phyloP scores from a whole-genome alignment of 2,888 invertebrate species.

The Nemurella pictetii region DNA sequence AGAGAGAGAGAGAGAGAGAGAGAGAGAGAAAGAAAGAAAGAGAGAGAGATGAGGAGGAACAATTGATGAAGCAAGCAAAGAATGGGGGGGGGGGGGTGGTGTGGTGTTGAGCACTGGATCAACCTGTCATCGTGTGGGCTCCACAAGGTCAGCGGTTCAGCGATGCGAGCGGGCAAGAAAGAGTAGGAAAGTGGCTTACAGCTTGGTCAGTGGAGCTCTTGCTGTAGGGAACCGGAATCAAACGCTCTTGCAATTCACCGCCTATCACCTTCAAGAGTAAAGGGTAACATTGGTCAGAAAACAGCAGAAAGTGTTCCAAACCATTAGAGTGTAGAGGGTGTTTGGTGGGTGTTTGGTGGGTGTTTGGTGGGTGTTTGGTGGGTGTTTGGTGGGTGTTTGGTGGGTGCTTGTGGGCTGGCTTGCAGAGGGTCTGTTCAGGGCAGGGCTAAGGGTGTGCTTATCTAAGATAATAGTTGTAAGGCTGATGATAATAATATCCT shows the following conservation, averaged over 20 bases:
- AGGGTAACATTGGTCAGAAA: conserved; percentile 67
- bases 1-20: background rate
- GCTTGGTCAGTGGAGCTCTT: conserved; percentile 99
- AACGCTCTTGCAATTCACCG: conserved; percentile 99
- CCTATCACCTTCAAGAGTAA: conserved; percentile 99
- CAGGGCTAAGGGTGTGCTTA: background rate
- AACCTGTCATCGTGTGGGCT: conserved; percentile 40
- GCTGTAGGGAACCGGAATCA: conserved; percentile 99
- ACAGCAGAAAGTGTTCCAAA: conserved; percentile 44
- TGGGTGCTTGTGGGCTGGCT: background rate
- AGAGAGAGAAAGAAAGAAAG: conserved; percentile 3
- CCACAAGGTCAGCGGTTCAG: conserved; percentile 33
- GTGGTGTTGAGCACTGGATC: conserved; percentile 11
- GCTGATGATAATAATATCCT: conserved; percentile 24
- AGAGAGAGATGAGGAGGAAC: conserved; percentile 17
- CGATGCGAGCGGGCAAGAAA: conserved; percentile 54
- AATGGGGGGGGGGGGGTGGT: background rate
- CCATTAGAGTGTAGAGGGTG: conserved; percentile 39
- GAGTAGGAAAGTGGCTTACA: conserved; percentile 85
- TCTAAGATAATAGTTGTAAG: background rate
- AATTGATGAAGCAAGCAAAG: background rate
- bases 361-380: background rate
- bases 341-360: background rate
- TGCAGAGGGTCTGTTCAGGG: too few species aligned
- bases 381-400: background rate